Evolutionary conservation across 1,140 invertebrate species (phyloP).

Genomic region (Euura lappo): DNA sequence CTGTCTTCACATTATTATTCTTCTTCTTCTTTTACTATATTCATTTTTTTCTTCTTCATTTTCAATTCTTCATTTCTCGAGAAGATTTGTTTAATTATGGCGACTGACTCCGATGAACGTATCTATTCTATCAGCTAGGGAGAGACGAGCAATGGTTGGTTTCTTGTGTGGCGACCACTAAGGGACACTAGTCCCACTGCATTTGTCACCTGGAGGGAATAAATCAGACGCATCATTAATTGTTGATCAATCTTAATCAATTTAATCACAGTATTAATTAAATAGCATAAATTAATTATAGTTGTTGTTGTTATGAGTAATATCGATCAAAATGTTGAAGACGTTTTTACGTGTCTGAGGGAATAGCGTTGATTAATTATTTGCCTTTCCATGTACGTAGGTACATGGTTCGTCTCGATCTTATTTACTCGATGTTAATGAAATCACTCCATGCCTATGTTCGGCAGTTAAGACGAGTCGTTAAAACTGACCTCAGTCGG

Average conservation of each 20-base stretch:
- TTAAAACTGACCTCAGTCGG: constrained; percentile 41
- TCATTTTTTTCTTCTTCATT: constrained; percentile 12
- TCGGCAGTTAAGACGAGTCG: too few relatives aligned
- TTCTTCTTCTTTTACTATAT: neutral
- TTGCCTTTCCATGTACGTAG: too few relatives aligned
- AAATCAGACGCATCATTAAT: neutral
- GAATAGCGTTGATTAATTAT: too few relatives aligned
- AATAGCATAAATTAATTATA: neutral
- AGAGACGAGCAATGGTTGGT: constrained; percentile 46
- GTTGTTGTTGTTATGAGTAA: neutral
- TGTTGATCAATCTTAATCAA: neutral
- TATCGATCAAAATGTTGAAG: neutral
- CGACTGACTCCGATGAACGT: constrained; percentile 23
- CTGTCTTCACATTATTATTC: neutral
- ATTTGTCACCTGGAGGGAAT: constrained; percentile 40
- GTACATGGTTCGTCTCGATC: too few relatives aligned
- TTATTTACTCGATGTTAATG: too few relatives aligned
- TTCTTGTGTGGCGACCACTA: constrained; percentile 38
- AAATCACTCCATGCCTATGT: too few relatives aligned
- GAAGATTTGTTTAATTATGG: too few relatives aligned
- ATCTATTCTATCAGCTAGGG: constrained; percentile 36
- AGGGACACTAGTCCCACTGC: constrained; percentile 37
- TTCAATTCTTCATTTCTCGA: too few relatives aligned
- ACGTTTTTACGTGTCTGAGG: too few relatives aligned
- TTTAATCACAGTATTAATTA: neutral